Evolutionary conservation across 1,140 invertebrate genomes (phyloP).

Genomic region (Zaprionus kolodkinae): DNA sequence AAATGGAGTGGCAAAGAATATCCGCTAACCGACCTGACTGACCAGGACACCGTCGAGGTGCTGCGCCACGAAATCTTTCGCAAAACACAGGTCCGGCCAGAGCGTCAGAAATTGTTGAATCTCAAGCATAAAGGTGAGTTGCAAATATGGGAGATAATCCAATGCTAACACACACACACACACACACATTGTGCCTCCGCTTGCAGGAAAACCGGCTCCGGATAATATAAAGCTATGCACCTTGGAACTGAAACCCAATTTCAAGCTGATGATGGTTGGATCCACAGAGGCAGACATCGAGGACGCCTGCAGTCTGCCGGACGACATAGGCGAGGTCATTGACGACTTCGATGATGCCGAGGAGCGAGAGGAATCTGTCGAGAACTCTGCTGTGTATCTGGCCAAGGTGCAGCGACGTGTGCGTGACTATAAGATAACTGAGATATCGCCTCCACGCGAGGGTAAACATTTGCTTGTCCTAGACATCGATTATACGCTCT

Average conservation of each 20-base stretch:
- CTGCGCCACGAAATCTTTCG: slow-evolving; percentile 87
- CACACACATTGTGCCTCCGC: background rate
- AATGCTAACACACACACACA: no score
- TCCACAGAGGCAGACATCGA: slow-evolving; percentile 96
- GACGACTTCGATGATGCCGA: slow-evolving; percentile 95
- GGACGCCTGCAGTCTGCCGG: slow-evolving; percentile 90
- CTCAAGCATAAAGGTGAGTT: slow-evolving; percentile 93
- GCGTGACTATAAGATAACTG: slow-evolving; percentile 93
- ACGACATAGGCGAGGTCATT: slow-evolving; percentile 92
- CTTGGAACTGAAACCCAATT: slow-evolving; percentile 92
- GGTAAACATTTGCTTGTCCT: slow-evolving; percentile 96
- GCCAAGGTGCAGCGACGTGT: slow-evolving; percentile 93
- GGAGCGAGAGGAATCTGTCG: slow-evolving; percentile 89
- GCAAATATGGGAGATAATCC: no score
- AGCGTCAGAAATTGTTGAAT: slow-evolving; percentile 96
- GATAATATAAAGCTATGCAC: slow-evolving; percentile 89
- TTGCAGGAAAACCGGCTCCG: slow-evolving; percentile 91
- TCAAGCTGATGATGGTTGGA: slow-evolving; percentile 99
- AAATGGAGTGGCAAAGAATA: slow-evolving; percentile 93
- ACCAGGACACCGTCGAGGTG: slow-evolving; percentile 90
- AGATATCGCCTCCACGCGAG: slow-evolving; percentile 91
- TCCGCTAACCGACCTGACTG: slow-evolving; percentile 85
- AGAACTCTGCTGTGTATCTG: slow-evolving; percentile 86
- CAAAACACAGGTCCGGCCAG: slow-evolving; percentile 86
- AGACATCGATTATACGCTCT: slow-evolving; percentile 98